Evolutionary conservation across 2,888 invertebrate species (phyloP).

Genomic region (Digitonthophagus gazella): DNA sequence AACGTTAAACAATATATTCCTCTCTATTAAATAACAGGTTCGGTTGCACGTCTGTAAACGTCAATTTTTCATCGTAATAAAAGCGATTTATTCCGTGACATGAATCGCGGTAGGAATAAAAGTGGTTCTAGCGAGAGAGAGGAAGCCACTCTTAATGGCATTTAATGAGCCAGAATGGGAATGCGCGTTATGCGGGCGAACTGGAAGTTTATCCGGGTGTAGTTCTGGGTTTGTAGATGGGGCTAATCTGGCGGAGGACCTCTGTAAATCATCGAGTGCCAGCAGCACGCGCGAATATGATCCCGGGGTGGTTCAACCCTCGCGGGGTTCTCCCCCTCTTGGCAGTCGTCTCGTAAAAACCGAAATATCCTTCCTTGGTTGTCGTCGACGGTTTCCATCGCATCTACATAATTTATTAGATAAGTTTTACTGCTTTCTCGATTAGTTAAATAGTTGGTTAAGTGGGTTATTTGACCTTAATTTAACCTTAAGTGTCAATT

Average conservation of each 20-base stretch:
- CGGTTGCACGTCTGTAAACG: not conserved
- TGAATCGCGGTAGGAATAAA: not conserved
- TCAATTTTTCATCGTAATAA: not conserved
- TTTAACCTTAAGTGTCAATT: too few species aligned
- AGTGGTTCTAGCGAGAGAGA: not conserved
- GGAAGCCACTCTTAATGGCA: not conserved
- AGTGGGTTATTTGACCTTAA: too few species aligned
- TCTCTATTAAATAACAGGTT: not conserved
- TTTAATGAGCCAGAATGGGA: not conserved
- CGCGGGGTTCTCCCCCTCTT: slow-evolving; percentile 19
- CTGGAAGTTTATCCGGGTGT: not conserved
- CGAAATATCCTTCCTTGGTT: slow-evolving; percentile 15
- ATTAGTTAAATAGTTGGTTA: not conserved
- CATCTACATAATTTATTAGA: slow-evolving; percentile 19
- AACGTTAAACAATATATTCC: not conserved
- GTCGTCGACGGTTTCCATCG: slow-evolving; percentile 11
- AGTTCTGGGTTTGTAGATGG: not conserved
- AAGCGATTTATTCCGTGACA: not conserved
- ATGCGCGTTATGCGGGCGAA: not conserved
- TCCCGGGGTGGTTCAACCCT: slow-evolving; percentile 5
- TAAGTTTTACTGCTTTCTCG: not conserved
- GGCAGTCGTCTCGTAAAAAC: slow-evolving; percentile 19
- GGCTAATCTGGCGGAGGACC: not conserved
- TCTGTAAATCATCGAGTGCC: slow-evolving; percentile 23
- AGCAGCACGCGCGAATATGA: slow-evolving; percentile 24